phyloP scores from a whole-genome alignment of 2,888 invertebrate species.

The Myopa tessellatipennis region DNA sequence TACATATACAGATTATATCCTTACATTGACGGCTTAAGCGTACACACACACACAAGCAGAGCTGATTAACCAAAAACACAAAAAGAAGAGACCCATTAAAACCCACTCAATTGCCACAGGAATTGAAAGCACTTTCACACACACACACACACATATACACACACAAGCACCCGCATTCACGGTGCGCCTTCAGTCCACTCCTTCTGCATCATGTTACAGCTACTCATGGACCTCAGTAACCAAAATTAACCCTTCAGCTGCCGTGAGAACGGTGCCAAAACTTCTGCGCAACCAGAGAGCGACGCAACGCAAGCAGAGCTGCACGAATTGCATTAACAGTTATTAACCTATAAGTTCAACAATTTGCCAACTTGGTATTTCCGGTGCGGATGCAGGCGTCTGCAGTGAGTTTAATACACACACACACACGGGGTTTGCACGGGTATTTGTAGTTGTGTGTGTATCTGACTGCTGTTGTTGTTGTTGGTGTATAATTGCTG shows the following conservation, averaged over 20 bases:
- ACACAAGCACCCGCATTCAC: too few species aligned
- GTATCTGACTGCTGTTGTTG: background rate
- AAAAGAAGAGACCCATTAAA: background rate
- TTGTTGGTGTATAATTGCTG: background rate
- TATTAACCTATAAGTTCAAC: slow-evolving; percentile 25
- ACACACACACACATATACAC: background rate
- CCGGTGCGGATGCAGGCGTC: slow-evolving; percentile 20
- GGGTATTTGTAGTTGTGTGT: background rate
- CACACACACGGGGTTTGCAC: too few species aligned
- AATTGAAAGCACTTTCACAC: background rate
- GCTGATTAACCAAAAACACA: background rate
- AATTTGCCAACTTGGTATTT: slow-evolving; percentile 28
- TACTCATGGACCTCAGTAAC: background rate
- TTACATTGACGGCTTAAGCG: background rate
- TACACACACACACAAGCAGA: background rate
- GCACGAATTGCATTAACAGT: slow-evolving; percentile 31
- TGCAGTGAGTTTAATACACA: background rate
- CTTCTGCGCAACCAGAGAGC: background rate
- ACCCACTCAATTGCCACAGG: background rate
- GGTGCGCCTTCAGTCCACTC: background rate
- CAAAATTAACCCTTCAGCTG: slow-evolving; percentile 14
- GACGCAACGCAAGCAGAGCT: background rate
- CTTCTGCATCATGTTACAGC: too few species aligned
- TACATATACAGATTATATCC: too few species aligned
- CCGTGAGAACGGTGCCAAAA: too few species aligned